A percentile compares a stretch with the other conserved stretches of the same genome.
Conservation (phyloP, 2,888 invertebrate species). For the Agrochola macilenta region DNA sequence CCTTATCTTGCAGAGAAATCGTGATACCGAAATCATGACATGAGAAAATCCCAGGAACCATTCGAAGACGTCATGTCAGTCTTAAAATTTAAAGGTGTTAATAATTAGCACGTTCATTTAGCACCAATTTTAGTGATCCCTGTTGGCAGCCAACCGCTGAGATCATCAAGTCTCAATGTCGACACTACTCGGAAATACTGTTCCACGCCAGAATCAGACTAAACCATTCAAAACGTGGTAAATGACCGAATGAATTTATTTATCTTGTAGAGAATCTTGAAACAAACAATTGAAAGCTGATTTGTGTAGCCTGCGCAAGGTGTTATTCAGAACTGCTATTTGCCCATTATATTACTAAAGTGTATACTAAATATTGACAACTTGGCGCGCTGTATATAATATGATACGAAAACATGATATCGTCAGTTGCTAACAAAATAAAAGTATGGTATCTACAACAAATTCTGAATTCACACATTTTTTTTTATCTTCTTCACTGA, state of each 20-base stretch:
- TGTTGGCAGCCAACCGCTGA: constrained; percentile 67
- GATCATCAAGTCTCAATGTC: constrained; percentile 77
- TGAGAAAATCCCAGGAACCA: constrained; percentile 25
- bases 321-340: constrained; percentile 37
- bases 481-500: constrained; percentile 18
- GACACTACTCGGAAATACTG: constrained; percentile 66
- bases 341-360: constrained; percentile 40
- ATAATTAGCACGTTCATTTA: constrained; percentile 74
- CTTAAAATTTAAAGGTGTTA: constrained; percentile 63
- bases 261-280: constrained; percentile 19
- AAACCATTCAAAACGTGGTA: constrained; percentile 24
- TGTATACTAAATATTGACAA: constrained; percentile 43
- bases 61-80: constrained; percentile 40
- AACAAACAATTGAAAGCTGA: constrained; percentile 37
- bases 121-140: constrained; percentile 75
- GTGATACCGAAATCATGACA: constrained; percentile 24
- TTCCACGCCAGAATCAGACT: constrained; percentile 51
- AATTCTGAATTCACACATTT: constrained; percentile 4
- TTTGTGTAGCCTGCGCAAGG: constrained; percentile 24
- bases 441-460: not conserved
- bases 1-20: constrained; percentile 7
- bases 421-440: constrained; percentile 36
- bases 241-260: constrained; percentile 34
- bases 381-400: constrained; percentile 37
- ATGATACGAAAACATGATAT: constrained; percentile 43